Base-by-base conservation (phyloP, 2,113 vertebrate genomes). In the Rhodinocichla rosea region DNA sequence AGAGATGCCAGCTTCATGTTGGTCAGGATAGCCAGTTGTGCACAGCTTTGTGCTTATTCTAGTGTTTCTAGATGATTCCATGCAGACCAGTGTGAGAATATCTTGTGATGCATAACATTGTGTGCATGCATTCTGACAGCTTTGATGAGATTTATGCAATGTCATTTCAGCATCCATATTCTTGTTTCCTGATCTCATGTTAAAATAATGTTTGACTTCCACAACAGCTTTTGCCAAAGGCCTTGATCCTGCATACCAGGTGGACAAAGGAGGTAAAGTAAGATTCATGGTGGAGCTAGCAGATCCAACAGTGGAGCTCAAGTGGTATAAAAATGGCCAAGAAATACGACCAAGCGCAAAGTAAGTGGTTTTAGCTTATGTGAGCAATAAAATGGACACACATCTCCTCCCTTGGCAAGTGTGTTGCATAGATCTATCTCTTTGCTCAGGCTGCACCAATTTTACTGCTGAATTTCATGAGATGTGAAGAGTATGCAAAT, bases 271-370 rank as follows among this genome's bases (percentile, higher is more conserved):
- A 78, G 98, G 98, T 63, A 99, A 97, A 97, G 99, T 99, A 60
- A 98, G 99, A 57, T 98, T 99, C 95, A 97, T 98, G 33, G 99
- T 99, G 62, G 99, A 99, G n/a, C 95, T 99, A 76, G 98, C 99
- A 57, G 99, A 99, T 91, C 99, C 99, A 71, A 99, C 99, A 21
- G 97, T 99, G 84, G 99, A 99, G n/a, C 98, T 99, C 78, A 99
- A 99, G 98, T 99, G 99, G 99, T 99, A 99, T 96, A 99, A 99
- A 98, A 99, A 99, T 73, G 99, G 99, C 37, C 99, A 99, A 94
- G 99, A 99, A 97, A 99, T 99, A 94, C 98, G 99, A 65, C 99
- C 99, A 20, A 97, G 98, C 91, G 98, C 99, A 91, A 99, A 99
- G 99, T 99, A 99, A 97, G 99, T 98, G 70, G 35, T 4, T 45